Percentiles rank a stretch among this genome's conserved stretches.
Conservation (phyloP, 2,797 vertebrate genomes). For the Brachyalestes nurse region DNA sequence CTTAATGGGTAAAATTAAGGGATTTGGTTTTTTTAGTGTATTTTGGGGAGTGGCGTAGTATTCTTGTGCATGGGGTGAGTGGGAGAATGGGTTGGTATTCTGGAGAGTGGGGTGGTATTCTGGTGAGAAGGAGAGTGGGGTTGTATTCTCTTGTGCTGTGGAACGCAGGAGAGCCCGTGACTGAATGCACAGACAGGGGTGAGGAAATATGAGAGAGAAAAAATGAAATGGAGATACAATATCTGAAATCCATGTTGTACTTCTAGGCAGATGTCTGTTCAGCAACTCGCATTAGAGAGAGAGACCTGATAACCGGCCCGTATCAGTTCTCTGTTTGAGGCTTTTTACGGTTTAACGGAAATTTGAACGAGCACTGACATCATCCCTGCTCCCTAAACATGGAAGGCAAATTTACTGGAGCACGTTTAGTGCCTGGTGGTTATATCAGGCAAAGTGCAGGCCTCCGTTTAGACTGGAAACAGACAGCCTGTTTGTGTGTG, state of each 20-base stretch:
- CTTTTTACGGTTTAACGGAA: neutral
- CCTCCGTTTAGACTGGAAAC: too few relatives aligned
- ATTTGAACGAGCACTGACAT: neutral
- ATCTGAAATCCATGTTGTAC: neutral
- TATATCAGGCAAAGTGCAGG: neutral
- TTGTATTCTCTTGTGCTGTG: slow-evolving; percentile 63
- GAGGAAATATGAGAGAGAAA: neutral
- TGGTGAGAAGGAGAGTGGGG: slow-evolving; percentile 40
- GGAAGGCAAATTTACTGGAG: neutral
- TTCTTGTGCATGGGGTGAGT: too few relatives aligned
- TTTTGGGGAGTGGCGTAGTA: too few relatives aligned
- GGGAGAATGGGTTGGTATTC: too few relatives aligned
- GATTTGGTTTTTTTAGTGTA: too few relatives aligned
- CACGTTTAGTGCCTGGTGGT: neutral
- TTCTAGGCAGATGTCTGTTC: neutral
- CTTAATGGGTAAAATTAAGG: too few relatives aligned
- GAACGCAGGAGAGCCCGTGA: slow-evolving; percentile 69
- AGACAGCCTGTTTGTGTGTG: neutral
- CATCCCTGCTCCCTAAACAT: neutral
- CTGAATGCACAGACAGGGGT: slow-evolving; percentile 50
- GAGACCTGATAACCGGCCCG: neutral
- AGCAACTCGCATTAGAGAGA: neutral
- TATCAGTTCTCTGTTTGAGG: neutral
- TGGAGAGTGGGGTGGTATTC: neutral
- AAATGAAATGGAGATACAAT: neutral